Evolutionary conservation across 2,113 vertebrate species (phyloP).

Genomic region (Thunnus maccoyii): DNA sequence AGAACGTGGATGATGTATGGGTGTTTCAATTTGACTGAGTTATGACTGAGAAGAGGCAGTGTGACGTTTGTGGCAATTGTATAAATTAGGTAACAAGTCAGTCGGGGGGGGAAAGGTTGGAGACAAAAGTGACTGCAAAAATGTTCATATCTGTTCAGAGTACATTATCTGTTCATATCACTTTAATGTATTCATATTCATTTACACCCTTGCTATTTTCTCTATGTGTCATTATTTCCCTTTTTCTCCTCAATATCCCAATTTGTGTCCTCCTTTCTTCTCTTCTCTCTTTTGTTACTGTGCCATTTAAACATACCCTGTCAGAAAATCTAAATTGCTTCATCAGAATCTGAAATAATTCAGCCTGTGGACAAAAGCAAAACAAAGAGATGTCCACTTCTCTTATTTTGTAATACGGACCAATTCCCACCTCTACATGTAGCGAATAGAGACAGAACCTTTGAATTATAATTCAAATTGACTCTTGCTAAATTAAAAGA

Average conservation of each 20-base stretch:
- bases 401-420: constrained; percentile 28
- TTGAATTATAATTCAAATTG: constrained; percentile 65
- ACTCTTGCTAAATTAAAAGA: constrained; percentile 70
- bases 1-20: no score
- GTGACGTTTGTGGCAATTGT: no score
- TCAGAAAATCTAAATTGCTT: constrained; percentile 24
- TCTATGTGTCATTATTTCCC: not conserved
- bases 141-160: not conserved
- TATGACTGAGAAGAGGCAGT: no score
- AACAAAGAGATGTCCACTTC: constrained; percentile 20
- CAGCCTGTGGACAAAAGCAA: constrained; percentile 17
- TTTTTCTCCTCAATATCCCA: not conserved
- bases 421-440: constrained; percentile 34
- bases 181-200: not conserved
- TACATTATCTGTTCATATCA: not conserved
- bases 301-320: constrained; percentile 45
- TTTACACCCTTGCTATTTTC: not conserved
- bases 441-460: constrained; percentile 50
- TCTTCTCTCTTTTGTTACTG: not conserved
- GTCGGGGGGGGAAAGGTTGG: no score
- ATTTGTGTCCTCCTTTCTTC: not conserved
- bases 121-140: not conserved
- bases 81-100: no score
- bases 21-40: no score
- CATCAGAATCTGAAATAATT: constrained; percentile 35